Conservation (phyloP, 2,888 invertebrate species). For the Timema podura region DNA sequence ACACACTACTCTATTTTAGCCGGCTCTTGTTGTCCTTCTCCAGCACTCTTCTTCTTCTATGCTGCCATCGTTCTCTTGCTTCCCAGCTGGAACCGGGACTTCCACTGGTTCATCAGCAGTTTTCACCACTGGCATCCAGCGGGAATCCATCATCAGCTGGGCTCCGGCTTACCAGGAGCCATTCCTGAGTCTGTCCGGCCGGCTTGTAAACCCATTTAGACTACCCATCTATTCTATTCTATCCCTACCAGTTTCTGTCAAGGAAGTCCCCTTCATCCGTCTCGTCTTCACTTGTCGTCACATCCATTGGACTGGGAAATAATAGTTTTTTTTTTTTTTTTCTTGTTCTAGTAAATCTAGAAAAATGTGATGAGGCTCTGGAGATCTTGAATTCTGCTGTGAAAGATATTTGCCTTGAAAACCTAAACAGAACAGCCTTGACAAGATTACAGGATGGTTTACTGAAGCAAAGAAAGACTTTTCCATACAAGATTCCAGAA, state of each 20-base stretch:
- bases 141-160: too few species aligned
- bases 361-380: conserved; percentile 49
- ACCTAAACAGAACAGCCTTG: conserved; percentile 58
- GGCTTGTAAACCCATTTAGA: neutral
- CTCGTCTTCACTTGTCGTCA: neutral
- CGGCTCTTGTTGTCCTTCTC: too few species aligned
- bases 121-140: too few species aligned
- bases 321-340: neutral
- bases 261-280: neutral
- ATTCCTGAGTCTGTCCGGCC: too few species aligned
- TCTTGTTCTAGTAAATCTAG: conserved; percentile 44
- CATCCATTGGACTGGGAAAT: neutral
- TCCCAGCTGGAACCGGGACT: too few species aligned
- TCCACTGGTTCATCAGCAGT: too few species aligned
- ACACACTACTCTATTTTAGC: too few species aligned
- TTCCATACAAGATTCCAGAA: conserved; percentile 53
- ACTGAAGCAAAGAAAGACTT: conserved; percentile 53
- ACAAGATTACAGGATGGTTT: conserved; percentile 52
- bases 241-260: neutral
- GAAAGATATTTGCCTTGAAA: conserved; percentile 50
- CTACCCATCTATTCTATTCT: neutral
- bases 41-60: too few species aligned
- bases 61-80: too few species aligned
- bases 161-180: too few species aligned
- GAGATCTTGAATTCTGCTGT: conserved; percentile 49